Evolutionary conservation across 1,140 invertebrate species (phyloP), one percentile per base, ranked within the genome.

Genomic region (Drosophila mayri): DNA sequence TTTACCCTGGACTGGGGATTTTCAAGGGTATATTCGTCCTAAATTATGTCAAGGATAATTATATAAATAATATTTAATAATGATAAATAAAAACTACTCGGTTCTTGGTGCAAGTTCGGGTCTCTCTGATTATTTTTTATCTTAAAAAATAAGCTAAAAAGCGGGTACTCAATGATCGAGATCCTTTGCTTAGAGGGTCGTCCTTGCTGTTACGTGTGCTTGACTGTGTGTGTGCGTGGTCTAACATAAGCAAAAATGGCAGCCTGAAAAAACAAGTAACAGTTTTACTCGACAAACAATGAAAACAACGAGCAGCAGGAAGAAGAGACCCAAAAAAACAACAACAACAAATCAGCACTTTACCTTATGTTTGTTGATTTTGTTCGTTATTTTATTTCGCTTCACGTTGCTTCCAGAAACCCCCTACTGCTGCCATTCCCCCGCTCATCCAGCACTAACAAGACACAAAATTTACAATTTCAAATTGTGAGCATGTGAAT

Each of bases 331-430:
- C 62, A 30, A 40, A 77, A 65, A 66, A 81, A 49, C 35, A 85
- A 62, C 71, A 86, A 70, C 62, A 79, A 79, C 79, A 85, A 81
- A 85, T 87, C 75, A 70, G 79, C 79, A 87, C 73, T 71, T 79
- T 87, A 64, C 84, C 85, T 88, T 78, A 70, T 84, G 80, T 79
- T 77, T 88, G 84, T 87, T 87, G 84, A 88, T 87, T 84, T 87
- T 88, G 76, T 75, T 81, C 63, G 63, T 74, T 87, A 73, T 81
- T 88, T 79, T 77, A 70, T 74, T 88, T 82, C 58, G 66, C 68
- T 72, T 72, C 52, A 71, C 65, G 50, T 72, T 59, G 18, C 64
- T 65, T 38, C 25, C 55, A 52, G 11, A 11, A 11, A 10, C 30
- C 9, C 25, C 25, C 18, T 9, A 12, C 6, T 14, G 0, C 35